A percentile compares a stretch with the other conserved stretches of the same genome.
Evolutionary conservation across 2,113 vertebrate genomes (phyloP).

Genomic region (Myrmecobius fasciatus): DNA sequence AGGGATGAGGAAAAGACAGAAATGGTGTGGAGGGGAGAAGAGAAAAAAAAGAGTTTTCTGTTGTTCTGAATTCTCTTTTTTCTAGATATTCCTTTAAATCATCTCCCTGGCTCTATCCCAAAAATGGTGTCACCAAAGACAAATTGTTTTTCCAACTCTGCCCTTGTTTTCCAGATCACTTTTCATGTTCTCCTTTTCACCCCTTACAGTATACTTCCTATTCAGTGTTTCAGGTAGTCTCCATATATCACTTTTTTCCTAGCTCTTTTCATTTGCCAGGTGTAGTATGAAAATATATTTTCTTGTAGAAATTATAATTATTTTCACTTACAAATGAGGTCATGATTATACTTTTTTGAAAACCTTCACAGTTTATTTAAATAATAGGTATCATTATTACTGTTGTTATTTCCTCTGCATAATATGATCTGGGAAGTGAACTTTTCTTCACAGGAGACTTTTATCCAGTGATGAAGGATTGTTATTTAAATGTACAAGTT

Average conservation of each 20-base stretch:
- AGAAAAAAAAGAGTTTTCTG: background rate
- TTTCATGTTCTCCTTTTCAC: constrained; percentile 34
- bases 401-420: constrained; percentile 33
- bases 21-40: too few species aligned
- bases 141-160: constrained; percentile 30
- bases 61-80: constrained; percentile 51
- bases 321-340: background rate
- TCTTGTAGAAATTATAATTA: constrained; percentile 37
- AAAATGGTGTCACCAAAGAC: constrained; percentile 57
- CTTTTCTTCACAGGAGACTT: constrained; percentile 23
- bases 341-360: background rate
- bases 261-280: background rate
- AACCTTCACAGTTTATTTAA: background rate
- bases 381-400: background rate
- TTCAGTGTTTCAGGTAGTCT: background rate
- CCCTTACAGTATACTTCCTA: background rate
- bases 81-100: constrained; percentile 61
- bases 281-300: background rate
- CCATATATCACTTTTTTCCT: background rate
- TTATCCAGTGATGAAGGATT: constrained; percentile 2
- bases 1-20: too few species aligned
- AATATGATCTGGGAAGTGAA: constrained; percentile 7
- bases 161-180: constrained; percentile 6
- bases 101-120: constrained; percentile 70
- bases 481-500: background rate